phyloP scores from a whole-genome alignment of 2,888 invertebrate genomes.

The Ennomos fuscantarius region DNA sequence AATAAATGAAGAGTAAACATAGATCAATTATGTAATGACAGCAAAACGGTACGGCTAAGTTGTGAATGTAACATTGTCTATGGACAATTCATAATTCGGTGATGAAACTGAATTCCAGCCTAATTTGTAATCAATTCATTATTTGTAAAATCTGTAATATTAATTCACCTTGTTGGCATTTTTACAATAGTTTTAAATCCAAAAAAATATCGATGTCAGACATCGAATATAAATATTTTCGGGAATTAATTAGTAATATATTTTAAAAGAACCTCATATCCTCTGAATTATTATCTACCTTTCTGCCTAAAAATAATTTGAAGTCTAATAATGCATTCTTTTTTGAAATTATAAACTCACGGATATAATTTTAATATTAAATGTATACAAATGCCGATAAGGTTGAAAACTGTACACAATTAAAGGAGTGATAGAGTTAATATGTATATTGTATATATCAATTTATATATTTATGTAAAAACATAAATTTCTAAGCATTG shows the following conservation, averaged over 20 bases:
- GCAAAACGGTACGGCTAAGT: neutral
- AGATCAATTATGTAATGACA: neutral
- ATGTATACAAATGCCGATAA: constrained; percentile 12
- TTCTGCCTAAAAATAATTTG: too few species aligned
- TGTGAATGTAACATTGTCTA: too few species aligned
- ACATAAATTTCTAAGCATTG: constrained; percentile 11
- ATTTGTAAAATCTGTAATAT: constrained; percentile 13
- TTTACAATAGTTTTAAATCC: neutral
- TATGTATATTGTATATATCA: constrained; percentile 14
- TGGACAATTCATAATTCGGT: constrained; percentile 3
- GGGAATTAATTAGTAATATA: too few species aligned
- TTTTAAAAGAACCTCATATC: too few species aligned
- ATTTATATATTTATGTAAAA: constrained; percentile 10
- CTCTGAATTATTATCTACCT: too few species aligned
- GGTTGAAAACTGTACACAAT: constrained; percentile 3
- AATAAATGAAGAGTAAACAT: too few species aligned
- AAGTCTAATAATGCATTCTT: too few species aligned
- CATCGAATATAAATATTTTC: neutral
- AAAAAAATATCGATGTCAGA: neutral
- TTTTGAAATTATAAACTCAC: too few species aligned
- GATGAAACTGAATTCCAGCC: constrained; percentile 2
- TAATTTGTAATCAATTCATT: constrained; percentile 6
- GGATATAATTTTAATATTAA: too few species aligned
- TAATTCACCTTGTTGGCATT: constrained; percentile 12
- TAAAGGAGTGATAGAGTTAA: constrained; percentile 29